A percentile compares a stretch with the other conserved stretches of the same genome.
These are phyloP conservation scores for Apeira syringaria DNA, from an alignment of 2,888 invertebrate genomes.

Conservation along the genomic window DNA sequence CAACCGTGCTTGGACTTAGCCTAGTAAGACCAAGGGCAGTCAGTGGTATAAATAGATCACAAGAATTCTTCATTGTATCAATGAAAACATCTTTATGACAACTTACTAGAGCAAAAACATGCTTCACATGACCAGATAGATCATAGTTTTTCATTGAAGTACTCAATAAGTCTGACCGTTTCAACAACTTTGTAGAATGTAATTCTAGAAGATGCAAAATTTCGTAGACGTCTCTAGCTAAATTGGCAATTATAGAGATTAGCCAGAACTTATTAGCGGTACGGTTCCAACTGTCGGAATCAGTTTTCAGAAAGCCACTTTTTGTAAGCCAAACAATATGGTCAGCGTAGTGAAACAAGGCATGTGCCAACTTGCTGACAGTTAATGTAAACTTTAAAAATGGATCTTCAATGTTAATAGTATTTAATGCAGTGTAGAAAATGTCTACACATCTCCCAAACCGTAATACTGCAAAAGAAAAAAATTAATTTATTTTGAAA, in stretches of 20 bases:
- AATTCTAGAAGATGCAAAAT: slow-evolving; percentile 85
- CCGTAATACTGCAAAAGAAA: slow-evolving; percentile 87
- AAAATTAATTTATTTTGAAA: too few relatives aligned
- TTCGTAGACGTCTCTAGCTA: slow-evolving; percentile 94
- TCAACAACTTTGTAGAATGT: slow-evolving; percentile 64
- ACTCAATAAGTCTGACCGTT: slow-evolving; percentile 62
- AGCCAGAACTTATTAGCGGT: slow-evolving; percentile 93
- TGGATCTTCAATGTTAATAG: slow-evolving; percentile 88
- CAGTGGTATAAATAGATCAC: slow-evolving; percentile 94
- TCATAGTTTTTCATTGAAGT: slow-evolving; percentile 52
- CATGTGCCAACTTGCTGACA: slow-evolving; percentile 90
- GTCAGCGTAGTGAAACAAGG: slow-evolving; percentile 92
- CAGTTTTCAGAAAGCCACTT: slow-evolving; percentile 86
- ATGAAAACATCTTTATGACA: slow-evolving; percentile 87
- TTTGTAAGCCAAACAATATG: slow-evolving; percentile 94
- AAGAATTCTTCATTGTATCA: slow-evolving; percentile 93
- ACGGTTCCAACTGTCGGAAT: slow-evolving; percentile 90
- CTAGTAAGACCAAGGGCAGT: slow-evolving; percentile 91
- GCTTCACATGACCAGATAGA: slow-evolving; percentile 47
- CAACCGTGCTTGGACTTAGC: slow-evolving; percentile 90
- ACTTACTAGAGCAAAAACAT: slow-evolving; percentile 53
- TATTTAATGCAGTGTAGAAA: slow-evolving; percentile 88
- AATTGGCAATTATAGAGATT: slow-evolving; percentile 90
- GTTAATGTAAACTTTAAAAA: slow-evolving; percentile 88
- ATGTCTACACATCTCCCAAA: slow-evolving; percentile 93